A percentile compares a stretch with the other conserved stretches of the same genome.
These are phyloP conservation scores for Eublepharis macularius DNA, from an alignment of 2,113 vertebrate species.

Conservation along the genomic window DNA sequence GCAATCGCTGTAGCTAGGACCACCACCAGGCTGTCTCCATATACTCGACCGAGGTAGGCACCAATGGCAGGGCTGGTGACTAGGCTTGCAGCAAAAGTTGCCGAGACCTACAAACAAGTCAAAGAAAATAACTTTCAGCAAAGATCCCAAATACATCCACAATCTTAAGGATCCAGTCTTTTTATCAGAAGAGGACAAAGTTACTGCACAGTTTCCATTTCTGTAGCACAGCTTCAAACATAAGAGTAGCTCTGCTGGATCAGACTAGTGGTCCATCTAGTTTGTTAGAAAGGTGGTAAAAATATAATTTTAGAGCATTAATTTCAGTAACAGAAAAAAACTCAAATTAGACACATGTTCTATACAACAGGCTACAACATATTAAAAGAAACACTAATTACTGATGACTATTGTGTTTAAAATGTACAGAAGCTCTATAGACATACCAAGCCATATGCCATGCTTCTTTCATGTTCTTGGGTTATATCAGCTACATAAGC, in stretches of 20 bases:
- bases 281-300: not conserved
- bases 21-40: constrained; percentile 87
- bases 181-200: not conserved
- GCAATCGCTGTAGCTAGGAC: constrained; percentile 87
- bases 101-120: constrained; percentile 78
- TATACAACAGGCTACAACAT: not conserved
- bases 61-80: constrained; percentile 89
- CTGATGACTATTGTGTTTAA: not conserved
- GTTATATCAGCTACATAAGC: constrained; percentile 92
- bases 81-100: constrained; percentile 87
- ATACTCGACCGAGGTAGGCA: constrained; percentile 84
- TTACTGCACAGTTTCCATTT: not conserved
- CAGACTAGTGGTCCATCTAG: no score
- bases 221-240: not conserved
- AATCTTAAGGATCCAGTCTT: not conserved
- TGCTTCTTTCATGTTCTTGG: constrained; percentile 89
- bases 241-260: not conserved
- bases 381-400: not conserved
- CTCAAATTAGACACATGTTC: rapidly evolving
- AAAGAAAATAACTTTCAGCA: not conserved
- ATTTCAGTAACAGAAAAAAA: not conserved
- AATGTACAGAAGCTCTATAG: constrained; percentile 1
- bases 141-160: not conserved
- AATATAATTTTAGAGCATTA: constrained; percentile 1
- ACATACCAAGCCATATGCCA: constrained; percentile 89